Evolutionary conservation across 2,888 invertebrate genomes (phyloP).

Genomic region (Acronicta leporina): DNA sequence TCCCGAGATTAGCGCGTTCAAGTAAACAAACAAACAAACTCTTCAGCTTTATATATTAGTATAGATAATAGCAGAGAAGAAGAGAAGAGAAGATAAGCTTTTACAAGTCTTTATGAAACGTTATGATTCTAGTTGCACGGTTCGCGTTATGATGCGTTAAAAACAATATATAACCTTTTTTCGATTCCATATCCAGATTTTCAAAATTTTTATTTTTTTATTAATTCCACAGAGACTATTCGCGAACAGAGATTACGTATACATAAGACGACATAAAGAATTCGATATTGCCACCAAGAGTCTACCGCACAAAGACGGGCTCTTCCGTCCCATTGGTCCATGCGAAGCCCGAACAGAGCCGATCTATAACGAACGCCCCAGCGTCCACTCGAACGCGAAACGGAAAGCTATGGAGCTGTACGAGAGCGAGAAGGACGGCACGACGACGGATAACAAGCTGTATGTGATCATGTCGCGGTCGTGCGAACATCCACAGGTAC

Average conservation of each 20-base stretch:
- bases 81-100: too few relatives aligned
- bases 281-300: constrained; percentile 58
- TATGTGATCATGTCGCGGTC: constrained; percentile 90
- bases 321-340: constrained; percentile 40
- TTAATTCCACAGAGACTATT: constrained; percentile 90
- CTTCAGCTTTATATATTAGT: too few relatives aligned
- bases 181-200: background rate
- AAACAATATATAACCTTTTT: too few relatives aligned
- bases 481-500: constrained; percentile 92
- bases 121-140: too few relatives aligned
- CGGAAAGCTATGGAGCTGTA: constrained; percentile 67
- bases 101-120: too few relatives aligned
- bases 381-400: constrained; percentile 77
- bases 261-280: constrained; percentile 91
- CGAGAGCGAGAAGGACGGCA: constrained; percentile 26
- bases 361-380: constrained; percentile 56
- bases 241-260: constrained; percentile 96
- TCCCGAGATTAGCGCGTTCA: too few relatives aligned
- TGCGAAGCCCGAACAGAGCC: constrained; percentile 9
- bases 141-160: too few relatives aligned
- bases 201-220: too few relatives aligned
- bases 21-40: too few relatives aligned
- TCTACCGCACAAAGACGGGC: constrained; percentile 44
- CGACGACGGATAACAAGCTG: constrained; percentile 56
- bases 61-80: too few relatives aligned